Evolutionary conservation across 2,888 invertebrate genomes (phyloP), one percentile per base, ranked within the genome.

Genomic region (Melieria omissa): DNA sequence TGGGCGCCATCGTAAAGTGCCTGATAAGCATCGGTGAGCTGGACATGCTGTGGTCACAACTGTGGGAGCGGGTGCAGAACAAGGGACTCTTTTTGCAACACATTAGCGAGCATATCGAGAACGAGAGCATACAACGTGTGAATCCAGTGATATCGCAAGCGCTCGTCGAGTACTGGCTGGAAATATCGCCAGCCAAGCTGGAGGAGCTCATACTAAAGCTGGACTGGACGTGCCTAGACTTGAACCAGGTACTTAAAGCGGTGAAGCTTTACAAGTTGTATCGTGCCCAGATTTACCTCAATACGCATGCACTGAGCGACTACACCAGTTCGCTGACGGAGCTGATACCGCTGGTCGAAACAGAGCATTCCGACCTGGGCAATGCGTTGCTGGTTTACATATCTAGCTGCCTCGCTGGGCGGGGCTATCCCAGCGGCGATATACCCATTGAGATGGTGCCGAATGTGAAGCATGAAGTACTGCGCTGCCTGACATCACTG

Each of bases 381-480:
- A 95, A 96, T 82, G 93, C 93, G 75, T 87, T 96, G 76, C 87
- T 97, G 65, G 95, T 96, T 4, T 96, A 96, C 82, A 90, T 95
- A 46, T 95, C 94, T 75, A 95, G 95, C 77, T 96, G 96, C 81
- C 88, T 96, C 75, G 93, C 95, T n/a, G 96, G 95, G 0, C 88
- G 94, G 71, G 93, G 93, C 0, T 96, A 94, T 88, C 95, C 95
- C 0, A 88, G 88, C 55, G 95, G 95, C 0, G 90, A 92, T 79
- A 91, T 95, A 77, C 90, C 92, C 0, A 87, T 88, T 9, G 89
- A 90, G 49, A 86, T 89, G 64, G 89, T 91, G 7, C 88, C 89
- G 47, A 88, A 89, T 80, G 94, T 93, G 1, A 93, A 94, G 82
- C 90, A 92, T 73, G 93, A 94, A 83, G 86, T 94, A n/a, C 86